Evolutionary conservation across 2,113 vertebrate species (phyloP), one percentile per base, ranked within the genome.

Genomic region (Formicarius rufipectus): DNA sequence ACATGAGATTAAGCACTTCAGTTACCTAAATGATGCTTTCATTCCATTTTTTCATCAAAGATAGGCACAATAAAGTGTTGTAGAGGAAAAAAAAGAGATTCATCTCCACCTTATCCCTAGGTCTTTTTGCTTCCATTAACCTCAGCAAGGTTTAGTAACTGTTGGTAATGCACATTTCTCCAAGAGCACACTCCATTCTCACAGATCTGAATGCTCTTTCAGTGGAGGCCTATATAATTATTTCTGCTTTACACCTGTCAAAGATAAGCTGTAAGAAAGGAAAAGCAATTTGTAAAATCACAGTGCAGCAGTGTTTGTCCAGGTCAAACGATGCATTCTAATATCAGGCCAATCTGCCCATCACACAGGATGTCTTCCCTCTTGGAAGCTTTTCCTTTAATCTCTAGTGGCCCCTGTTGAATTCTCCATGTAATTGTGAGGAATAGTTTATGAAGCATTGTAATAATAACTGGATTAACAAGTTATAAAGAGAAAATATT

Each of bases 261-360:
- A 64, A 95, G 8, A n/a, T 84, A 80, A 91, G 23, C 33, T 72
- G 25, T 11, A 68, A 78, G 66, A 72, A 91, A 84, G 21, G 33
- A 35, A 92, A 92, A 81, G 14, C 20, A 75, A 76, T 92, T 84
- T 78, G 17, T 79, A 45, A 93, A 87, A 78, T 90, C 60, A 91
- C 39, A 72, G 14, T 44, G 33, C 42, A 87, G 10, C 7, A 4
- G 2, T 67, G 44, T 71, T 60, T 89, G 33, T 21, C 25, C 30
- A 56, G 58, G 69, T 44, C 31, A 84, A 78, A 39, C 2, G 14
- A 24, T 14, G n/a, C 45, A 18, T 85, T 72, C 28, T 84, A 44
- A 35, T 28, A 75, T 40, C 23, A 73, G 69, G 4, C 21, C 53
- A 60, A 4, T 60, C 42, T 55, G 11, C 33, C 40, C 52, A 82